phyloP scores from a whole-genome alignment of 2,797 vertebrate genomes.

The Pelodytes ibericus region DNA sequence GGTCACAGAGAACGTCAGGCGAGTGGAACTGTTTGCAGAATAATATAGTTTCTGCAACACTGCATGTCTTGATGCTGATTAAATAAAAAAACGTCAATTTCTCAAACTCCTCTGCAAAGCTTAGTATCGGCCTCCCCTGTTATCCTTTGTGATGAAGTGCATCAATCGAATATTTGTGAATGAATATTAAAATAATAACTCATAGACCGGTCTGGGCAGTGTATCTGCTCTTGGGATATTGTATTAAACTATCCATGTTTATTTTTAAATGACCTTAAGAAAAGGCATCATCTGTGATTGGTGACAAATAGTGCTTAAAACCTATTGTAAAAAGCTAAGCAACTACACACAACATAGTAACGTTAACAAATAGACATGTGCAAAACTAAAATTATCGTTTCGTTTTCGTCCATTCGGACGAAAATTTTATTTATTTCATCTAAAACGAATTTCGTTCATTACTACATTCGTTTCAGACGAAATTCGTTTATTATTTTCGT shows the following conservation, averaged over 20 bases:
- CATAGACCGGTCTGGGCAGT: neutral
- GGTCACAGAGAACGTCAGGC: constrained; percentile 19
- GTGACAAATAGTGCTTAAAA: too few relatives aligned
- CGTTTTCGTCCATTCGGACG: too few relatives aligned
- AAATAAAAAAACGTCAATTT: constrained; percentile 46
- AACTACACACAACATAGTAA: too few relatives aligned
- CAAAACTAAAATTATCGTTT: too few relatives aligned
- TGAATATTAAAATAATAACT: constrained; percentile 3
- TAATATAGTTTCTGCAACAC: constrained; percentile 21
- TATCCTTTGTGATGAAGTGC: constrained; percentile 24
- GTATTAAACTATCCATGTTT: neutral
- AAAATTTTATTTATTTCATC: too few relatives aligned
- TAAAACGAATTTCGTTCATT: too few relatives aligned
- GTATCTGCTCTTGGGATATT: neutral
- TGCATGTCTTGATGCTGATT: constrained; percentile 39
- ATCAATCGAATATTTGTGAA: constrained; percentile 15
- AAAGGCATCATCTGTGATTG: too few relatives aligned
- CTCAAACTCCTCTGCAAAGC: constrained; percentile 36
- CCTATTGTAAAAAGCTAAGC: too few relatives aligned
- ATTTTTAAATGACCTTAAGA: too few relatives aligned
- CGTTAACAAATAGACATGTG: too few relatives aligned
- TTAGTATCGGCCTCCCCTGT: constrained; percentile 12
- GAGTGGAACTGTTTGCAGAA: constrained; percentile 17
- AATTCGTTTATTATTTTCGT: too few relatives aligned
- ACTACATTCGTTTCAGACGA: too few relatives aligned